Base-by-base conservation (phyloP, 2,797 vertebrate genomes). In the Argentina silus region DNA sequence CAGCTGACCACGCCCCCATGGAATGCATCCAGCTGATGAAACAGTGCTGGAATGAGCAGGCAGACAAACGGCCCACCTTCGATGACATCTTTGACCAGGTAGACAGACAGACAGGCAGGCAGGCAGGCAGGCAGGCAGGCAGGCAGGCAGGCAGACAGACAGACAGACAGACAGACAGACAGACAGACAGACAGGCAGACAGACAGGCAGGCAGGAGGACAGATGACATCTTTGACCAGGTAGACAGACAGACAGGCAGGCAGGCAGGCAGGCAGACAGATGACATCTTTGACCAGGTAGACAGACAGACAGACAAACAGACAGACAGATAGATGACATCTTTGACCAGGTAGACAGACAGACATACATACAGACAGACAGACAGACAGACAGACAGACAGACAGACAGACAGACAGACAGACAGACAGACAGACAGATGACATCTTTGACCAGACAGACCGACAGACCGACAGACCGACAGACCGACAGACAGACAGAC, bases 11-110 rank as follows among this genome's bases (percentile, higher is more conserved):
- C 9, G 90, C 91, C 1, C 92, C 92, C 9, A 59, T 89, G 74
- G 90, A 91, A 19, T 95, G 74, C 90, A 94, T 63, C 42, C 14
- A 8, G 15, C n/a, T 43, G 19, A 27, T 59, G 56, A 59, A 59
- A 59, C 56, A 27, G 6, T 93, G 93, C 73, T 95, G 93, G 94
- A 88, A 87, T 55, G 92, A 95, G 85, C 75, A 81, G 65, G 87
- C 89, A 0, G 92, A 93, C 2, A 77, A 89, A 53, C 77, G 87
- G 17, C 93, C 92, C 17, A 87, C 79, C 0, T 95, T 94, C 72
- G 91, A 95, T 71, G 90, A 95, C 72, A 87, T 95, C 67, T 94
- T 94, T 78, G 83, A 89, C 72, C 89, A 42, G 14, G 17, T 12
- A 66, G 42, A 47, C 43, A 66, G 12, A 23, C 45, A 67, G 14